A percentile compares a stretch with the other conserved stretches of the same genome.
These are phyloP conservation scores for Mareca strepera DNA, from an alignment of 2,797 vertebrate genomes.

Conservation along the genomic window DNA sequence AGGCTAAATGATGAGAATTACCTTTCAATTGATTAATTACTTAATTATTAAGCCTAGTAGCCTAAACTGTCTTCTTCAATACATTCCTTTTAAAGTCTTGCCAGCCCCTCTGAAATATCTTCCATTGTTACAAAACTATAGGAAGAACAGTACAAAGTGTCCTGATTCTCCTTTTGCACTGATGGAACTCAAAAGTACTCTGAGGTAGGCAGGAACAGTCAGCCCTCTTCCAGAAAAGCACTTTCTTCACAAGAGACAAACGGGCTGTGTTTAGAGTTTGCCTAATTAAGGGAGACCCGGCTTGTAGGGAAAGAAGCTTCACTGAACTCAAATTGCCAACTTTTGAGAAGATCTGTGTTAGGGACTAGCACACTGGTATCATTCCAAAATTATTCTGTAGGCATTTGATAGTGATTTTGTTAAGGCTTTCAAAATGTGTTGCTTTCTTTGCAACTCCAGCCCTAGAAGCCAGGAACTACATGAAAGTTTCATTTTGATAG, in stretches of 20 bases:
- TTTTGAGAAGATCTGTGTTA: not conserved
- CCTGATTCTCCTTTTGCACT: constrained; percentile 15
- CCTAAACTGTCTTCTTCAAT: not conserved
- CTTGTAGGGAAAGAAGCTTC: not conserved
- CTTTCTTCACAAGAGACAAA: not conserved
- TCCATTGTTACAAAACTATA: not conserved
- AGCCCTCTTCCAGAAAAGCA: not conserved
- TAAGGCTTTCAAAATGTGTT: constrained; percentile 4
- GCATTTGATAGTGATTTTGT: not conserved
- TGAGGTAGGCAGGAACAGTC: not conserved
- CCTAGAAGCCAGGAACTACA: not conserved
- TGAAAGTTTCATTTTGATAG: not conserved
- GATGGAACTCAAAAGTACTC: not conserved
- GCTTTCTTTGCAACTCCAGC: not conserved
- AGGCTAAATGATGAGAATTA: not conserved
- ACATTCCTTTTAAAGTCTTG: not conserved
- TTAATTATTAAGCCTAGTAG: not conserved
- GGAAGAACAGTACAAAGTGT: constrained; percentile 20
- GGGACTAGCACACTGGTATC: not conserved
- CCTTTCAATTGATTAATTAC: constrained; percentile 25
- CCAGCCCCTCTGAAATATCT: not conserved
- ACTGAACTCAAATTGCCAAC: not conserved
- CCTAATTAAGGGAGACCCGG: not conserved
- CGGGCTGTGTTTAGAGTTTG: not conserved
- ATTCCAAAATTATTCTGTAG: not conserved